A percentile compares a stretch with the other conserved stretches of the same genome.
These are phyloP conservation scores for Rostratula benghalensis DNA, from an alignment of 2,113 vertebrate genomes.

Conservation along the genomic window DNA sequence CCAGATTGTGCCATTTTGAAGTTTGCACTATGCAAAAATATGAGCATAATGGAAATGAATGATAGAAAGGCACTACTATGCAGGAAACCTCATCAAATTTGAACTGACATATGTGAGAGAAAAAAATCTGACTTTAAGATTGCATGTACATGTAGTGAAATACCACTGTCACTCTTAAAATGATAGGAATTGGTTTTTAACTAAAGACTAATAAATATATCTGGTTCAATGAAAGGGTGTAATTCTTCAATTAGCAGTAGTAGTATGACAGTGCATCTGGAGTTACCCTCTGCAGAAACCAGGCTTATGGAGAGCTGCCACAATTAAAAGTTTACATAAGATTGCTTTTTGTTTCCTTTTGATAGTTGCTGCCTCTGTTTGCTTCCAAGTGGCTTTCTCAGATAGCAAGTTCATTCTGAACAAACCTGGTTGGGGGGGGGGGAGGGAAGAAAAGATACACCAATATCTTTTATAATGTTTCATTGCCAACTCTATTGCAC, in stretches of 20 bases:
- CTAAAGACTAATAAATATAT: not conserved
- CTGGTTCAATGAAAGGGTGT: not conserved
- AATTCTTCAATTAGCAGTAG: not conserved
- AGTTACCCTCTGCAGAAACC: not conserved
- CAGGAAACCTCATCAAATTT: not conserved
- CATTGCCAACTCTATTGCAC: slow-evolving; percentile 1
- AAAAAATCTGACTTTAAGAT: not conserved
- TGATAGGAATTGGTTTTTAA: not conserved
- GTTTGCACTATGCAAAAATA: not conserved
- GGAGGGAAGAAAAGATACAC: not conserved
- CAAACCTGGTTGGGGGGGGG: not conserved
- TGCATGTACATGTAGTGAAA: not conserved
- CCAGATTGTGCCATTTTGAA: not conserved
- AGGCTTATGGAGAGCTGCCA: not conserved
- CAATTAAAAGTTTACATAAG: not conserved
- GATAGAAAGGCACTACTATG: not conserved
- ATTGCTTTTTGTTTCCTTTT: not conserved
- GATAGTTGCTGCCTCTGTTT: not conserved
- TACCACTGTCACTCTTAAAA: not conserved
- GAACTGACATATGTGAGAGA: not conserved
- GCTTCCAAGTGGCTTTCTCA: not conserved
- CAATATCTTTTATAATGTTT: slow-evolving; percentile 21
- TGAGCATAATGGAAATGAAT: not conserved
- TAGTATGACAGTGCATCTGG: not conserved
- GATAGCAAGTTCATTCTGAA: not conserved